A percentile compares a stretch with the other conserved stretches of the same genome.
These are phyloP conservation scores for Equus przewalskii DNA, from an alignment of 2,113 vertebrate genomes.

Conservation along the genomic window DNA sequence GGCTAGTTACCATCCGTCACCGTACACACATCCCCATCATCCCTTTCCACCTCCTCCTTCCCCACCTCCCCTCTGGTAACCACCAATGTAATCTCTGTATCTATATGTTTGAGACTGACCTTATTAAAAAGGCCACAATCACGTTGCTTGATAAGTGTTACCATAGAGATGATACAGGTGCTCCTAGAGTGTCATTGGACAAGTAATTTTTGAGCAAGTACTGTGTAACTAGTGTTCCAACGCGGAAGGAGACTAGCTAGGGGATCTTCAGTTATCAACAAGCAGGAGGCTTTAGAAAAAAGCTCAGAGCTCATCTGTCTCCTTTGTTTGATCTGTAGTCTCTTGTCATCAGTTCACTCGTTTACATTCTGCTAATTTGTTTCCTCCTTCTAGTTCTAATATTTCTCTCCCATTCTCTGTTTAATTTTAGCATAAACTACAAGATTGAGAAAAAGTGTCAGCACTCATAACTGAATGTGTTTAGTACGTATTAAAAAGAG, in stretches of 20 bases:
- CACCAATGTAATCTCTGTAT: too few species aligned
- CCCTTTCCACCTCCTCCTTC: too few species aligned
- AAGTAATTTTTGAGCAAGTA: not conserved
- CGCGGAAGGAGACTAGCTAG: not conserved
- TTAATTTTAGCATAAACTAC: conserved; percentile 56
- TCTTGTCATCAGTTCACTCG: not conserved
- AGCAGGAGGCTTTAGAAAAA: not conserved
- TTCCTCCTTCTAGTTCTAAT: not conserved
- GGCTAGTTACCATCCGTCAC: too few species aligned
- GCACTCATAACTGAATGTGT: not conserved
- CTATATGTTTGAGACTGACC: not conserved
- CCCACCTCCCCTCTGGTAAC: too few species aligned
- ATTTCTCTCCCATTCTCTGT: not conserved
- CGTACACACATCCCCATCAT: too few species aligned
- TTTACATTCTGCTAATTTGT: conserved; percentile 16
- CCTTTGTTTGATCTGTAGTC: not conserved
- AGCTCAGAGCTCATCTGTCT: not conserved
- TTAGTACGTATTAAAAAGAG: conserved; percentile 33
- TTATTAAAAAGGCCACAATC: not conserved
- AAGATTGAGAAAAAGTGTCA: not conserved
- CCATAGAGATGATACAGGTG: not conserved
- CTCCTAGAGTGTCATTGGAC: not conserved
- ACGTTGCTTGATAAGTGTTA: not conserved
- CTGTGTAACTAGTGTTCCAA: not conserved
- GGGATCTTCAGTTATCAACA: not conserved